Evolutionary conservation across 2,888 invertebrate genomes (phyloP), one percentile per base, ranked within the genome.

Genomic region (Phania funesta): DNA sequence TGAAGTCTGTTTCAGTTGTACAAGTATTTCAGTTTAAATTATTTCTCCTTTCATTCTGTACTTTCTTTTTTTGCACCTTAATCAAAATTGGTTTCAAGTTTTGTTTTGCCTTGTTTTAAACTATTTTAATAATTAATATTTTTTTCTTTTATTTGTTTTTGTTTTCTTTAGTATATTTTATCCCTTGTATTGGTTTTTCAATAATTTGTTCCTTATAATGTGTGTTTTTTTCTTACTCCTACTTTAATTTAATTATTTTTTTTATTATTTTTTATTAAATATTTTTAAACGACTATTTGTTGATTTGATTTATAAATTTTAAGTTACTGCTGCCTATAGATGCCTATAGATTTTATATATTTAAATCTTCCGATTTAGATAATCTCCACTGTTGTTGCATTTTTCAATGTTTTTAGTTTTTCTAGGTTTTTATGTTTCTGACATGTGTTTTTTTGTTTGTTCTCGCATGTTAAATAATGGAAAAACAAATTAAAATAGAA

Each of bases 131-230:
- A 48, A 35, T 62, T 50, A 48, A 48, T 74, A 75, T 83, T n/a
- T 84, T 48, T 48, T 70, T 52, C 48, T 71, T 56, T 80, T 58
- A 71, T 58, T 70, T 79, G 18, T 52, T 68, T 83, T 81, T 81
- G 75, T 85, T 86, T 85, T 85, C 83, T 86, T 86, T 89, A 90
- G 88, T 87, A 88, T 90, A 89, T 90, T 87, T 90, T 89, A 90
- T 90, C 90, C 90, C 90, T 90, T 90, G 90, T 90, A 90, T 90
- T 88, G 87, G 89, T 89, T 90, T 90, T 89, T 87, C 88, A 87
- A 79, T 88, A 86, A 85, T 89, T 90, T 89, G 90, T 89, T 90
- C 89, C 89, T 86, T 86, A 86, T 88, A 67, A 58, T 75, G 56
- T 11, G 48, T 79, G 26, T 60, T 50, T 4, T 22, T 74, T 64